Evolutionary conservation across 35 echinoderm and acorn worm species (phyloP), one percentile per base, ranked within the genome.

Genomic region (Eucidaris tribuloides): DNA sequence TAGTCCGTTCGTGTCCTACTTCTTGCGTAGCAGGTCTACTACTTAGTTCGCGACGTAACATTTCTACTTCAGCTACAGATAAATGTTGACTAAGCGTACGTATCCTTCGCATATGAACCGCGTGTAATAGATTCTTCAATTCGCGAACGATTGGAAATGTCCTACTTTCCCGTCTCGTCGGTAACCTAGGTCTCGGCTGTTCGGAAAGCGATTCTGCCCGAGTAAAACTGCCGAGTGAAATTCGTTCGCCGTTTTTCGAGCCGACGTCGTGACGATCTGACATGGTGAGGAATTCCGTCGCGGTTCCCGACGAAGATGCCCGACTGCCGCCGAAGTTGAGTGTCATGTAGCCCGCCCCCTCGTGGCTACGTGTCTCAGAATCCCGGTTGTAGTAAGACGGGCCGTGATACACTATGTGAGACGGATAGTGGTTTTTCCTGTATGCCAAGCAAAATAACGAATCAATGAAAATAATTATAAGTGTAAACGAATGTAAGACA

Each of bases 351-450:
- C 64, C 86, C 39, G 81, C 83, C 6, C 87, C 42, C 17, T 88
- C 85, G 37, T 74, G 29, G 2, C 85, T 58, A 43, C 61, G 74
- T 30, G 65, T 32, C 18, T 82, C 44, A n/a, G 84, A 71, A 59
- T 89, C 86, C 0, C 81, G 87, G 72, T 94, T 94, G 71, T 85
- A 89, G 42, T 80, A 94, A 7, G 76, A 81, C 4, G 92, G 81
- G 13, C 87, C 92, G 45, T 89, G 89, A 28, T 91, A 91, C 43
- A 91, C 84, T 59, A 91, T 85, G 76, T 91, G 89, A 19, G 89
- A 84, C 1, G 89, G 89, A 38, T 54, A 76, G 20, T 91, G 66
- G 15, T 84, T 85, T 33, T 65, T 59, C 19, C 71, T 84, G 65
- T 46, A 61, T n/a, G n/a, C n/a, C n/a, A n/a, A n/a, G n/a, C n/a